Percentiles rank a stretch among this genome's conserved stretches.
These are phyloP conservation scores for Uropsilus gracilis DNA, from an alignment of 2,113 vertebrate species.

Conservation along the genomic window DNA sequence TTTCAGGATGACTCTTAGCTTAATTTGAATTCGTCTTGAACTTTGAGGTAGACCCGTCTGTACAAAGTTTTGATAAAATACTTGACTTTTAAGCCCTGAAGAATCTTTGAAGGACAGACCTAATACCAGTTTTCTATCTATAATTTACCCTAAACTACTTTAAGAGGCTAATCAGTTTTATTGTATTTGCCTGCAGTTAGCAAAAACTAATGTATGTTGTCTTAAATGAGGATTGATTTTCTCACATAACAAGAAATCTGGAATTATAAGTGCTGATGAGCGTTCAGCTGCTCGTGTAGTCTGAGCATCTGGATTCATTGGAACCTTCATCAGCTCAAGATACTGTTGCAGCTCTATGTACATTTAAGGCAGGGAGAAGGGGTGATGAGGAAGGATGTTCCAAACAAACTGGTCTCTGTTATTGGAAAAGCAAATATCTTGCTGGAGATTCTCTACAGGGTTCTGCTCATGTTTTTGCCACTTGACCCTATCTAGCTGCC, in stretches of 20 bases:
- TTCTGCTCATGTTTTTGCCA: neutral
- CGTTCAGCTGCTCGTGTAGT: neutral
- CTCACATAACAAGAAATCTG: neutral
- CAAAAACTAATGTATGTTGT: neutral
- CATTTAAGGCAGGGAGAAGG: neutral
- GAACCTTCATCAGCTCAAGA: neutral
- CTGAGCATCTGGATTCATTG: neutral
- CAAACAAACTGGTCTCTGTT: neutral
- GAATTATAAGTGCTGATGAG: neutral
- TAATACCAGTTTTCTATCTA: neutral
- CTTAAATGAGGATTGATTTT: neutral
- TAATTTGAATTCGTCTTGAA: neutral
- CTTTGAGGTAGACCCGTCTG: neutral
- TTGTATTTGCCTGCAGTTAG: neutral
- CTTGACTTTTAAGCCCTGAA: neutral
- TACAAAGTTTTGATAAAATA: constrained; percentile 1
- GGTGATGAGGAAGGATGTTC: neutral
- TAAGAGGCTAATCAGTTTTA: neutral
- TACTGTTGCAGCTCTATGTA: neutral
- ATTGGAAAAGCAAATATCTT: neutral
- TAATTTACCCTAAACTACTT: neutral
- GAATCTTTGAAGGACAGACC: neutral
- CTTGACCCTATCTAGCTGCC: neutral
- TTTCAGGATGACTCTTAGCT: neutral
- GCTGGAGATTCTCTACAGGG: neutral